These are phyloP conservation scores for Cinclus mexicanus DNA, from an alignment of 2,113 vertebrate genomes.

Conservation along the genomic window DNA sequence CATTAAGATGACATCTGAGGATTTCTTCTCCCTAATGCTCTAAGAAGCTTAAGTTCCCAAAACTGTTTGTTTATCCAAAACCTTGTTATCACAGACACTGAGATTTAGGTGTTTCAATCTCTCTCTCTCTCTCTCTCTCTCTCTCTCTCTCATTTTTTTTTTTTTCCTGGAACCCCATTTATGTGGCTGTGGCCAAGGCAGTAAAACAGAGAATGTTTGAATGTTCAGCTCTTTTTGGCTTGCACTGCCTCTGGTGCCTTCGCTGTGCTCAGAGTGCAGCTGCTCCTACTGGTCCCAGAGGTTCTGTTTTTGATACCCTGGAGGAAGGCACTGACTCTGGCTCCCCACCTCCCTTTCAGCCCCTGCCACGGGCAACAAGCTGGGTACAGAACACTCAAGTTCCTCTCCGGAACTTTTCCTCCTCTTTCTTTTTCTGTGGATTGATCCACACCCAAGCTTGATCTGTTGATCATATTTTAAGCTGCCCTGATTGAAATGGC, in stretches of 20 bases:
- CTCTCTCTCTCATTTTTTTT: too few relatives aligned
- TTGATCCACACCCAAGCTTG: background rate
- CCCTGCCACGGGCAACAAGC: fast-evolving
- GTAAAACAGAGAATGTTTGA: background rate
- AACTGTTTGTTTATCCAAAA: slow-evolving; percentile 29
- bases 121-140: background rate
- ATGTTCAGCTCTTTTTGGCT: background rate
- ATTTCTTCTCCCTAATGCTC: background rate
- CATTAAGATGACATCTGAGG: background rate
- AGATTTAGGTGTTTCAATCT: background rate
- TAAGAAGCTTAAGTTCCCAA: slow-evolving; percentile 43
- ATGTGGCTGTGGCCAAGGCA: background rate
- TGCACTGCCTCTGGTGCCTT: background rate
- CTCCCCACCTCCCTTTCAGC: background rate
- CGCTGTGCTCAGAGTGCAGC: background rate
- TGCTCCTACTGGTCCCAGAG: background rate
- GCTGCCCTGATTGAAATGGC: background rate
- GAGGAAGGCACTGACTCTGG: background rate
- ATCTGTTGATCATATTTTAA: background rate
- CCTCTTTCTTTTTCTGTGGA: background rate
- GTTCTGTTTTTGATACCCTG: background rate
- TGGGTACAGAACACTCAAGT: background rate
- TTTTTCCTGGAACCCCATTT: background rate
- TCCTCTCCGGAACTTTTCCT: background rate
- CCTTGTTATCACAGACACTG: background rate